Evolutionary conservation across 2,797 vertebrate genomes (phyloP), one percentile per base, ranked within the genome.

Genomic region (Chelmon rostratus): DNA sequence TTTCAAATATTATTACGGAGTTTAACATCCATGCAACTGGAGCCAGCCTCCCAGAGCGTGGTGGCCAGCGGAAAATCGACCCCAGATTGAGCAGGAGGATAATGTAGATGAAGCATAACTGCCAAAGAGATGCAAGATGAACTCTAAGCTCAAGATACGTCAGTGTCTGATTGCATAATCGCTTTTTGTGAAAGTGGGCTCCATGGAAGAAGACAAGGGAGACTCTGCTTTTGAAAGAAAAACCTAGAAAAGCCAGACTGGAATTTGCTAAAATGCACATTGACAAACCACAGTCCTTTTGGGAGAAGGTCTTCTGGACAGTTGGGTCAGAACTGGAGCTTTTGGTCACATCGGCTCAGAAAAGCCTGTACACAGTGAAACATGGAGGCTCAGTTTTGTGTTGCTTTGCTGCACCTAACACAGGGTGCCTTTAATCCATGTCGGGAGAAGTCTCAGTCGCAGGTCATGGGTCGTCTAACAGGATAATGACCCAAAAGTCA

Each of bases 401-500:
- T 25, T 10, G 52, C 68, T 69, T 37, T 18, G 40, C 25, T 57
- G 52, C 37, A 23, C 28, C 62, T 53, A 31, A 31, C 28, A 4
- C 28, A 31, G 28, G 28, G 28, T 31, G 28, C 3, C 28, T 31
- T 49, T n/a, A 57, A 49, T 65, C 38, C 21, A 47, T 50, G 23
- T n/a, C 68, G 28, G 28, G 28, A 31, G 28, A 31, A 31, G 40
- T 3, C 6, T 42, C 8, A 42, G 40, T 13, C 40, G 8, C 40
- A 8, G 31, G 56, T 16, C 31, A 33, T 16, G 16, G 28, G 25
- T 57, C 54, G 31, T 33, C 16, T 7, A 57, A 35, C 18, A 18
- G 28, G 56, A 76, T 71, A 81, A 61, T 54, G 54, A 64, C 57
- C 6, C 33, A 31, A 65, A 59, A 58, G 18, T 49, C 31, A 52